These are phyloP conservation scores for Heterotis niloticus DNA, from an alignment of 2,113 vertebrate genomes.

Conservation along the genomic window DNA sequence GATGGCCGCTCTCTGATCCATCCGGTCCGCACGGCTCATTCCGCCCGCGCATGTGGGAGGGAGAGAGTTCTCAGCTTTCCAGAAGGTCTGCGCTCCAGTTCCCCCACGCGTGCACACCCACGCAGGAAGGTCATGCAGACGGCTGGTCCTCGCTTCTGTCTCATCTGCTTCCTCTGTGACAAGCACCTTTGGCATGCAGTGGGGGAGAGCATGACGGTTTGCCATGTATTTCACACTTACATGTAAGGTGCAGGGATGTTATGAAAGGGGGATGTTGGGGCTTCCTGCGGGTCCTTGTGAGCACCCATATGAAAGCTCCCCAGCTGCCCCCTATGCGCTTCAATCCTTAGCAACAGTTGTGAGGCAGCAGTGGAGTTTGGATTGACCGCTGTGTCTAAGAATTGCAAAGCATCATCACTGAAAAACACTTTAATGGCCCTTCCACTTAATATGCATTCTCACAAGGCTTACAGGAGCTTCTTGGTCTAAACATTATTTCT, in stretches of 20 bases:
- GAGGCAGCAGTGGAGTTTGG: neutral
- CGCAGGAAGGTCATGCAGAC: conserved; percentile 1
- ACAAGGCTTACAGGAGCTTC: neutral
- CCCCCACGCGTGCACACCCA: neutral
- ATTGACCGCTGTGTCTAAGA: neutral
- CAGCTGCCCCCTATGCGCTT: no score
- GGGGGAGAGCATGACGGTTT: neutral
- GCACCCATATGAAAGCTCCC: neutral
- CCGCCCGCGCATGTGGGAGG: neutral
- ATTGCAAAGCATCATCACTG: neutral
- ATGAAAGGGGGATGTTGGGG: neutral
- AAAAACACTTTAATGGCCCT: neutral
- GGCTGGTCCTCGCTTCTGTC: neutral
- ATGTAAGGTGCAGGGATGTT: neutral
- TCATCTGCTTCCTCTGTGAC: conserved; percentile 4
- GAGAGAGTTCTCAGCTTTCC: neutral
- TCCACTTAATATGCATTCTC: neutral
- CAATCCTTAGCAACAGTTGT: neutral
- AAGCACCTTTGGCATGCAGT: neutral
- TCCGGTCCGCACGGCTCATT: neutral
- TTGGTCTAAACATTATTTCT: neutral
- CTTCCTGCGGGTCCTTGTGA: neutral
- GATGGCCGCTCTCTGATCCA: conserved; percentile 3
- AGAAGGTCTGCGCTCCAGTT: neutral
- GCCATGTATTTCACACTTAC: neutral